Evolutionary conservation across 2,888 invertebrate genomes (phyloP), one percentile per base, ranked within the genome.

Genomic region (Deilephila elpenor): DNA sequence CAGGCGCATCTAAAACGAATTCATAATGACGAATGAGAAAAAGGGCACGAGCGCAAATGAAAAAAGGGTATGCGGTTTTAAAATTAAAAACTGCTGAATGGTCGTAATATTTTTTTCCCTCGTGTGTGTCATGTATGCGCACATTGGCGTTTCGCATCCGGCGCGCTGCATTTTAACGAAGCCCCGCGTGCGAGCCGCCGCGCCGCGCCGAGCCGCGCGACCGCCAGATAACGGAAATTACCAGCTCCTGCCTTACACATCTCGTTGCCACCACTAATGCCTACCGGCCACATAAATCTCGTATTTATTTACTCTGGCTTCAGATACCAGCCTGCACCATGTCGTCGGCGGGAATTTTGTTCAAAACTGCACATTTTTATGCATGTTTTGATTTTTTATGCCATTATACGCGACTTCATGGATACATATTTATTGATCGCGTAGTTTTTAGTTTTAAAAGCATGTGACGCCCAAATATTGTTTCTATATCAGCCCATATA

Each of bases 131-230:
- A 84, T 84, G 86, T 85, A 84, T 84, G 86, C 81, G 84, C 86
- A 85, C 89, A 89, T 88, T 85, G 88, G 87, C 87, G 83, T 86
- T 86, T 86, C 82, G 88, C 86, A 90, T 90, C 89, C 89, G 88
- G 84, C 83, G 87, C 83, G 86, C 81, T 89, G 90, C 89, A 91
- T 90, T 90, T 89, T 91, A 91, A 91, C 90, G 91, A 90, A 86
- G 82, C 84, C 77, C 79, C 80, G 59, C 76, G 76, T 75, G 75
- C 76, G 61, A 71, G 77, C 70, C 76, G 59, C 67, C 25, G 25
- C 25, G 25, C 25, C 25, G 25, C 25, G 25, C 25, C 25, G 77
- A 64, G 67, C 53, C 62, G 71, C 71, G 75, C 81, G 81, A 78
- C 83, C 81, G 83, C 81, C 86, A 87, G 90, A 89, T 90, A 89